These are phyloP conservation scores for Lomographa bimaculata DNA, from an alignment of 2,888 invertebrate genomes.

Conservation along the genomic window DNA sequence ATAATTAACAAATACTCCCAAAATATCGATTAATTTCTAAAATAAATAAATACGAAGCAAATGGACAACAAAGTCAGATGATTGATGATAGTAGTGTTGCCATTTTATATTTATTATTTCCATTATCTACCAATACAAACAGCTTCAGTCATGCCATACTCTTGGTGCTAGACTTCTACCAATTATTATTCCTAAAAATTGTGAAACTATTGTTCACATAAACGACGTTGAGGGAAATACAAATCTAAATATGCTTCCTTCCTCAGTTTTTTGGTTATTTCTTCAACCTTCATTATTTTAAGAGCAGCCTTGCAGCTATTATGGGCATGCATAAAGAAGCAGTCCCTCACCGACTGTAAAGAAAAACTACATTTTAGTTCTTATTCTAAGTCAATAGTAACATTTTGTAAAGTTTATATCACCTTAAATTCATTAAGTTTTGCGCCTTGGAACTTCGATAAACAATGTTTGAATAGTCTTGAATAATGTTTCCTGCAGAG, in stretches of 20 bases:
- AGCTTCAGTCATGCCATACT: conserved; percentile 7
- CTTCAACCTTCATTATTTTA: conserved; percentile 76
- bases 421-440: conserved; percentile 76
- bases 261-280: conserved; percentile 72
- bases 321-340: conserved; percentile 77
- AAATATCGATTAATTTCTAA: conserved; percentile 59
- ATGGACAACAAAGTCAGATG: conserved; percentile 62
- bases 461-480: conserved; percentile 64
- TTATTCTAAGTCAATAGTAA: too few relatives aligned
- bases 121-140: conserved; percentile 10
- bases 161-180: conserved; percentile 2
- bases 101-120: too few relatives aligned
- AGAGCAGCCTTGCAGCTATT: conserved; percentile 77
- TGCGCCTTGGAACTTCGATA: conserved; percentile 69
- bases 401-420: conserved; percentile 7
- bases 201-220: conserved; percentile 45
- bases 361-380: conserved; percentile 3
- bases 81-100: conserved; percentile 59
- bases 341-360: conserved; percentile 74
- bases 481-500: conserved; percentile 72
- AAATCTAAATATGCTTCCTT: conserved; percentile 77
- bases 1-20: conserved; percentile 44
- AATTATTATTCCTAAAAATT: too few relatives aligned
- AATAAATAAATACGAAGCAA: conserved; percentile 61
- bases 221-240: conserved; percentile 71